phyloP scores from a whole-genome alignment of 2,888 invertebrate species.

The Piscicola geometra region DNA sequence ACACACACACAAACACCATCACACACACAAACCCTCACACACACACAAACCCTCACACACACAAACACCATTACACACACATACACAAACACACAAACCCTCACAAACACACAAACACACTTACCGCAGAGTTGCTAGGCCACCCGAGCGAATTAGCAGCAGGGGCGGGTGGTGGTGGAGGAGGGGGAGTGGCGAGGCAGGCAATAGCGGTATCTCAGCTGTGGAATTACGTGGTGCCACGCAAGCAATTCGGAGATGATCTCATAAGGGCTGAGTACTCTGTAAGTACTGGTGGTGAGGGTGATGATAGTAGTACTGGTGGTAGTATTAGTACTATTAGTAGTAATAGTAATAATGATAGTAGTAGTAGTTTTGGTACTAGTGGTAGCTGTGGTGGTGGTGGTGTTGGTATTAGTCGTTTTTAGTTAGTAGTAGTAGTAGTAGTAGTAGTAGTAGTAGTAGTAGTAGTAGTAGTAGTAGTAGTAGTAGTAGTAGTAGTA shows the following conservation, averaged over 20 bases:
- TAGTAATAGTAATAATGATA: too few species aligned
- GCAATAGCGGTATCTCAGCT: constrained; percentile 52
- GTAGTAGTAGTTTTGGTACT: too few species aligned
- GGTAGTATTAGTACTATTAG: too few species aligned
- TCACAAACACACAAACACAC: too few species aligned
- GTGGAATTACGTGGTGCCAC: constrained; percentile 53
- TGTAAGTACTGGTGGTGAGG: constrained; percentile 44
- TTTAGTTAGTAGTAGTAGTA: background rate
- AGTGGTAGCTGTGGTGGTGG: background rate
- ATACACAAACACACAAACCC: too few species aligned
- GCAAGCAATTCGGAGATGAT: constrained; percentile 49
- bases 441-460: background rate
- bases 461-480: too few species aligned
- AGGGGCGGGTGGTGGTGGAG: background rate
- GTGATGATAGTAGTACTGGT: too few species aligned
- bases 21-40: too few species aligned
- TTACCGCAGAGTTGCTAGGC: background rate
- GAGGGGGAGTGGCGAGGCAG: constrained; percentile 23
- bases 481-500: too few species aligned
- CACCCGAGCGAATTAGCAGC: background rate
- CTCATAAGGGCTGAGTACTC: constrained; percentile 51
- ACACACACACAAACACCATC: too few species aligned
- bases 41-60: too few species aligned
- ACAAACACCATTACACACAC: too few species aligned
- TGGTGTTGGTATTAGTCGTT: background rate